These are phyloP conservation scores for Oscheius sp. DNA, from an alignment of 2,888 invertebrate genomes.

Conservation along the genomic window DNA sequence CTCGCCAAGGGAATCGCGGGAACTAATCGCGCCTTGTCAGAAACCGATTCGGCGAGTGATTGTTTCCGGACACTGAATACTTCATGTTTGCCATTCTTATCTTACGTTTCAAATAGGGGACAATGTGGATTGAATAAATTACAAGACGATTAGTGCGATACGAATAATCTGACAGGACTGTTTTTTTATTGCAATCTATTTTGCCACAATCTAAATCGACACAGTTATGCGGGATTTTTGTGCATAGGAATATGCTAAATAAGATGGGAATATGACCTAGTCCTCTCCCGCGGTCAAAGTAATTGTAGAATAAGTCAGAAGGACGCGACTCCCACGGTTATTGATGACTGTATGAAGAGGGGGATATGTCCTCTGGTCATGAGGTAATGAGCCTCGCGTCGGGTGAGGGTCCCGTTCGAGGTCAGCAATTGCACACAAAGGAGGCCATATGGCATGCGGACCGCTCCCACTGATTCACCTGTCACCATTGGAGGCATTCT, in stretches of 20 bases:
- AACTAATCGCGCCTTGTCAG: slow-evolving; percentile 23
- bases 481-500: not conserved
- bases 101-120: not conserved
- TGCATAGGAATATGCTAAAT: too few relatives aligned
- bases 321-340: too few relatives aligned
- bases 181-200: too few relatives aligned
- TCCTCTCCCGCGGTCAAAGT: too few relatives aligned
- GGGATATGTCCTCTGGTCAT: not conserved
- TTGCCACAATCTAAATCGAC: too few relatives aligned
- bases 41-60: slow-evolving; percentile 7
- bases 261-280: too few relatives aligned
- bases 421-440: slow-evolving; percentile 30
- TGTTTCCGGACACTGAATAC: slow-evolving; percentile 22
- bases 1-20: slow-evolving; percentile 15
- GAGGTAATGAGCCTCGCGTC: slow-evolving; percentile 18
- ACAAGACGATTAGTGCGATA: not conserved
- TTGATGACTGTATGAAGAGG: not conserved
- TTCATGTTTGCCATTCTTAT: slow-evolving; percentile 20
- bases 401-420: slow-evolving; percentile 16
- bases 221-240: too few relatives aligned
- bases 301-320: too few relatives aligned
- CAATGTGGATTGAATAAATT: not conserved
- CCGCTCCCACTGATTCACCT: slow-evolving; percentile 20
- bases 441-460: slow-evolving; percentile 28
- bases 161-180: not conserved